These are phyloP conservation scores for Penaeus chinensis DNA, from an alignment of 1,140 invertebrate species.

Conservation along the genomic window DNA sequence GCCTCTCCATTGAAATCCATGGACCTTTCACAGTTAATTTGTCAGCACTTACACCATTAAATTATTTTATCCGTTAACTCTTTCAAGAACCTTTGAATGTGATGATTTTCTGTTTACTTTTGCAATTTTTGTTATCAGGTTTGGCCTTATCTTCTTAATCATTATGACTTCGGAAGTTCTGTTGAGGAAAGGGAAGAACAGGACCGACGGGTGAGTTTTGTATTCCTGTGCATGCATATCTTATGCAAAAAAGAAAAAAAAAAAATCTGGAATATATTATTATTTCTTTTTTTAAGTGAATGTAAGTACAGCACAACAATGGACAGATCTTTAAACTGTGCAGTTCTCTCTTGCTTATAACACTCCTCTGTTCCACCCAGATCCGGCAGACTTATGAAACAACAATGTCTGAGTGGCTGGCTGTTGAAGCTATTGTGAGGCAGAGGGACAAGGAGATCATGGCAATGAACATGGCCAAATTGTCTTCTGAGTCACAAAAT, in stretches of 20 bases:
- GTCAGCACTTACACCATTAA: too few relatives aligned
- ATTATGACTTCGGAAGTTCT: constrained; percentile 85
- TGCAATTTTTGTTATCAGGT: constrained; percentile 70
- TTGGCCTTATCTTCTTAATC: constrained; percentile 91
- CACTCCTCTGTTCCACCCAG: constrained; percentile 12
- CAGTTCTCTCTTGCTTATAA: not conserved
- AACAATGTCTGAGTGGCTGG: constrained; percentile 93
- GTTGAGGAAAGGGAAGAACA: constrained; percentile 77
- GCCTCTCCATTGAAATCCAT: too few relatives aligned
- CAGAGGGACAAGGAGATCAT: constrained; percentile 82
- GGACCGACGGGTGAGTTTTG: constrained; percentile 70
- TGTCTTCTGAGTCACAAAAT: constrained; percentile 69
- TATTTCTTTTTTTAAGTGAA: too few relatives aligned
- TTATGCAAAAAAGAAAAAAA: too few relatives aligned
- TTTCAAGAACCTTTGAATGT: too few relatives aligned
- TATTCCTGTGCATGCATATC: not conserved
- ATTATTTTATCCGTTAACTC: too few relatives aligned
- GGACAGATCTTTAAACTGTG: too few relatives aligned
- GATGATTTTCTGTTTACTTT: too few relatives aligned
- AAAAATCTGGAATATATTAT: too few relatives aligned
- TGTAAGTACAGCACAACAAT: too few relatives aligned
- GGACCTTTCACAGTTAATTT: too few relatives aligned
- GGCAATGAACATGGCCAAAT: constrained; percentile 74
- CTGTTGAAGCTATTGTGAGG: constrained; percentile 89
- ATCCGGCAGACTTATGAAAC: constrained; percentile 84